phyloP scores from a whole-genome alignment of 1,140 invertebrate genomes.

The Metopolophium dirhodum region DNA sequence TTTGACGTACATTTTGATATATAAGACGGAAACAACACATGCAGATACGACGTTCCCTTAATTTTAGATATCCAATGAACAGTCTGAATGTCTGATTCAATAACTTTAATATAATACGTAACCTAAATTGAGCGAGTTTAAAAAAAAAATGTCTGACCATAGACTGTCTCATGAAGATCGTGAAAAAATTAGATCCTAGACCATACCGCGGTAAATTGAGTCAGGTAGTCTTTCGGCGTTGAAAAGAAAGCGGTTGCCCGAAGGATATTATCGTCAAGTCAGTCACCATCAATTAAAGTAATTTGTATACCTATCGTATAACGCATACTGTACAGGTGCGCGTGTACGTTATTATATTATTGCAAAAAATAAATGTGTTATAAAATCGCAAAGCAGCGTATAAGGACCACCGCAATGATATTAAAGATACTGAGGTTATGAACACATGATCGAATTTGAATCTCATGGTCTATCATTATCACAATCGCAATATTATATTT shows the following conservation, averaged over 20 bases:
- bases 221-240: not conserved
- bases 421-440: not conserved
- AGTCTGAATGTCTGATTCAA: not conserved
- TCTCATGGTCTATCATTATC: slow-evolving; percentile 43
- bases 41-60: no score
- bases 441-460: slow-evolving; percentile 24
- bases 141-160: not conserved
- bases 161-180: not conserved
- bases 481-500: slow-evolving; percentile 31
- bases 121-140: not conserved
- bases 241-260: slow-evolving; percentile 34
- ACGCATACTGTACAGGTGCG: slow-evolving; percentile 6
- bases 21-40: no score
- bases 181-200: not conserved
- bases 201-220: not conserved
- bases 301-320: slow-evolving; percentile 1
- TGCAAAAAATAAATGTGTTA: slow-evolving; percentile 29
- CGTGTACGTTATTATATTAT: slow-evolving; percentile 24
- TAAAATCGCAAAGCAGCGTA: slow-evolving; percentile 29
- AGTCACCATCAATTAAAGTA: not conserved
- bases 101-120: not conserved
- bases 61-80: not conserved
- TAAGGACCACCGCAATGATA: not conserved
- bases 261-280: slow-evolving; percentile 9
- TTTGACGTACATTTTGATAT: no score